Base-by-base conservation (phyloP, 2,113 vertebrate genomes). In the Psophia crepitans region DNA sequence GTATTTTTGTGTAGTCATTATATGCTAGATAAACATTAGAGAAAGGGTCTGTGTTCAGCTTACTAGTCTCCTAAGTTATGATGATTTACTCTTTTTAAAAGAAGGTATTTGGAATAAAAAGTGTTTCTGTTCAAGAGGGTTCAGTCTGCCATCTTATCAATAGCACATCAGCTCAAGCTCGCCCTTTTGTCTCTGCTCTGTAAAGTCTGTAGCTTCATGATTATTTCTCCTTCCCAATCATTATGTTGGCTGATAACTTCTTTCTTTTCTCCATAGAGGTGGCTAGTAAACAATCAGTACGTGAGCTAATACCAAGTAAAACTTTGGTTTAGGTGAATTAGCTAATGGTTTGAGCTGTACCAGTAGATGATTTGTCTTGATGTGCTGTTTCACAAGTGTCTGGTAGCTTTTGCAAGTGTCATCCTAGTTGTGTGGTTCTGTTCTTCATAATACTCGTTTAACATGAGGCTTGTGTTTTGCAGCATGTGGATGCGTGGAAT, bases 401-500 rank as follows among this genome's bases (percentile, higher is more conserved):
- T 61, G n/a, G 30, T 86, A 48, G 30, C 56, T 82, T 87, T 49
- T 82, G 71, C 18, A 74, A 24, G 28, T 87, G 33, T 44, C 3
- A 0, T 41, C 44, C 75, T 56, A 43, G 33, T 46, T 80, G 18
- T 37, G 44, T 54, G 32, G 48, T 80, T 91, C 30, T 57, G 28
- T 64, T 49, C 41, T 83, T 81, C 32, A 5, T 33, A n/a, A 44
- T 28, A 27, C 30, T 64, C 54, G 11, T 69, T 89, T 90, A 63
- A 95, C 33, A 3, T 0, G 22, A 84, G 44, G 19, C 32, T 70
- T 73, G 9, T 90, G 64, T 90, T 93, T 79, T 78, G 60, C 85
- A 98, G 98, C 97, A 99, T 14, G 98, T 99, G 16, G 98, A 97
- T 27, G 99, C 98, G 0, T 99, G 99, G 99, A 99, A 99, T 90